Conservation (phyloP, 2,113 vertebrate genomes). For the Silurus asotus region DNA sequence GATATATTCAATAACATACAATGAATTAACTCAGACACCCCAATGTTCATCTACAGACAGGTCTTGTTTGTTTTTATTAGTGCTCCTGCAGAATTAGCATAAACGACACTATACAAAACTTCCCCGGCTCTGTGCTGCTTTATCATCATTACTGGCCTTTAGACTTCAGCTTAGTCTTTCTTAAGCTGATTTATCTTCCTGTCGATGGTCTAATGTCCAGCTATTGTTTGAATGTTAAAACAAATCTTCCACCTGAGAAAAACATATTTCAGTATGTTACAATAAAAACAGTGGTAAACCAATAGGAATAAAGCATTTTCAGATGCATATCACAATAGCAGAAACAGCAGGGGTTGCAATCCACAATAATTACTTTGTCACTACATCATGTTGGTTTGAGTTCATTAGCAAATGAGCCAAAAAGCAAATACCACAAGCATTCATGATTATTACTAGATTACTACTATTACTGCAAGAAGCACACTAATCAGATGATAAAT, state of each 20-base stretch:
- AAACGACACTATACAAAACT: background rate
- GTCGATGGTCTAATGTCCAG: slow-evolving; percentile 8
- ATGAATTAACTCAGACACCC: background rate
- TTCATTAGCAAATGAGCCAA: background rate
- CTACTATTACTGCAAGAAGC: background rate
- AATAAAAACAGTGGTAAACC: background rate
- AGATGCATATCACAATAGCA: background rate
- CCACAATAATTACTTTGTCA: background rate
- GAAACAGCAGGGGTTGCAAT: background rate
- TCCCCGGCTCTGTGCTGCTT: background rate
- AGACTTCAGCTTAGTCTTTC: slow-evolving; percentile 4
- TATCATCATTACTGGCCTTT: slow-evolving; percentile 22
- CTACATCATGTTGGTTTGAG: background rate
- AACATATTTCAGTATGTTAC: background rate
- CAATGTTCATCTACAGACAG: background rate
- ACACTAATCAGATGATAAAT: background rate
- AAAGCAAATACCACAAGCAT: background rate
- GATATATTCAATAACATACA: background rate
- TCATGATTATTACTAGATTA: background rate
- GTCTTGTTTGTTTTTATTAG: slow-evolving; percentile 9
- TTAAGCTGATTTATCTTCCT: slow-evolving; percentile 26
- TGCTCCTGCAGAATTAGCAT: background rate
- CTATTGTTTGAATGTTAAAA: background rate
- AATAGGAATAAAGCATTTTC: background rate
- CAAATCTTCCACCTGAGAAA: background rate